Conservation (phyloP, 1,140 invertebrate genomes). For the Philotrypesis tridentata region DNA sequence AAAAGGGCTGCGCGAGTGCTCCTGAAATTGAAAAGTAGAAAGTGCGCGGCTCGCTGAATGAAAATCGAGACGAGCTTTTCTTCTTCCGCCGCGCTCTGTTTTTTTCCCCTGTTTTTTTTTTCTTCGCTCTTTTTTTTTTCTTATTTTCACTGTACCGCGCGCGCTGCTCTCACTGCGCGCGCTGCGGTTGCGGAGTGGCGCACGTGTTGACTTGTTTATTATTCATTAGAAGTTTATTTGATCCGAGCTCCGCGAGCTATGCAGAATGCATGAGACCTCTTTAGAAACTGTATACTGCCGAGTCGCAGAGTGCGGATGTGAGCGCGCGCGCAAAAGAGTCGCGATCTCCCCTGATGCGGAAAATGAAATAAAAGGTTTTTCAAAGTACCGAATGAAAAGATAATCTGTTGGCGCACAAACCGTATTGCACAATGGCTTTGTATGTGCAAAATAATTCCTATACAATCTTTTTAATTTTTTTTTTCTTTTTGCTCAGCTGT, state of each 20-base stretch:
- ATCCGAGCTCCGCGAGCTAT: background rate
- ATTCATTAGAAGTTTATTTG: conserved; percentile 24
- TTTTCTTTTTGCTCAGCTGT: too few species aligned
- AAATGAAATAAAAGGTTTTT: background rate
- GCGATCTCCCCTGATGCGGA: too few species aligned
- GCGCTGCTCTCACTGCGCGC: too few species aligned
- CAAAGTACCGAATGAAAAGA: too few species aligned
- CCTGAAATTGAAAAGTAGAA: conserved; percentile 43
- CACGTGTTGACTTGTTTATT: conserved; percentile 36
- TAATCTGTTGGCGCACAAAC: too few species aligned
- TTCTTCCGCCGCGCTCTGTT: background rate
- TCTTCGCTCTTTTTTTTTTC: too few species aligned
- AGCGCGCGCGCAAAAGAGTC: too few species aligned
- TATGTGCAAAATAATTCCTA: too few species aligned
- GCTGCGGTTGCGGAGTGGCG: background rate
- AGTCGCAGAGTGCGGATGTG: background rate
- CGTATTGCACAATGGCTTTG: too few species aligned
- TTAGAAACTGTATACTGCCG: background rate
- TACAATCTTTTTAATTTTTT: too few species aligned
- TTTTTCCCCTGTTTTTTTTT: background rate
- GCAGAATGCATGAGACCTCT: background rate
- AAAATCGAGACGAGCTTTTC: conserved; percentile 29
- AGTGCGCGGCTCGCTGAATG: conserved; percentile 17
- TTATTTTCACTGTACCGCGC: too few species aligned
- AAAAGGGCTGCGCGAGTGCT: conserved; percentile 40